Evolutionary conservation across 2,888 invertebrate genomes (phyloP), one percentile per base, ranked within the genome.

Genomic region (Sialis lutaria): DNA sequence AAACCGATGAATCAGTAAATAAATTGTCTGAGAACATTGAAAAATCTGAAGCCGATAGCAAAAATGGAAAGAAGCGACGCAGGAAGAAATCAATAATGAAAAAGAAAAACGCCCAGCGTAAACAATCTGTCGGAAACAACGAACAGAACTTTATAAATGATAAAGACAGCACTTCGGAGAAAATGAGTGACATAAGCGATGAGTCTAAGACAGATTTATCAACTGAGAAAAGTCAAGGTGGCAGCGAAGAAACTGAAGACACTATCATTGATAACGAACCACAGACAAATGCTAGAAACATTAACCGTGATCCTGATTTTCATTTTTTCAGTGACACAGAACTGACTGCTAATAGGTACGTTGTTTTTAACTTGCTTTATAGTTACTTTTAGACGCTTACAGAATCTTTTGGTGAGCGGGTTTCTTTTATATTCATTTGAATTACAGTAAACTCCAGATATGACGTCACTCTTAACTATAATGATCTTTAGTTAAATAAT

Each of bases 251-350:
- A 48, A 63, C 64, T 31, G 64, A 67, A 53, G 56, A 59, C 31
- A 31, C 34, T 31, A 35, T 35, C 13, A 10, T 35, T 2, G 35
- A 46, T 45, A 48, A n/a, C 45, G 49, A 34, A 40, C 50, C n/a
- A 50, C 48, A 40, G 50, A 50, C 45, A 53, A 22, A 22, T 22
- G 41, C 43, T 40, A 53, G 60, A 35, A 57, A 58, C 48, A 63
- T 64, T 46, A 61, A 58, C 48, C 67, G 69, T 34, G 78, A 79
- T 58, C 72, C 76, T 7, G 83, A 84, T 60, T 78, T 83, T 54
- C 85, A 91, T 61, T 92, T 92, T 69, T 93, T 88, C 67, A 93
- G 93, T 60, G 95, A 95, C 60, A 86, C 88, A 0, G 93, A 95
- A 69, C 69, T 88, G 44, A 82, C 82, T n/a, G 61, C 64, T 6